phyloP scores from a whole-genome alignment of 2,888 invertebrate species.

The Margaritifera margaritifera region DNA sequence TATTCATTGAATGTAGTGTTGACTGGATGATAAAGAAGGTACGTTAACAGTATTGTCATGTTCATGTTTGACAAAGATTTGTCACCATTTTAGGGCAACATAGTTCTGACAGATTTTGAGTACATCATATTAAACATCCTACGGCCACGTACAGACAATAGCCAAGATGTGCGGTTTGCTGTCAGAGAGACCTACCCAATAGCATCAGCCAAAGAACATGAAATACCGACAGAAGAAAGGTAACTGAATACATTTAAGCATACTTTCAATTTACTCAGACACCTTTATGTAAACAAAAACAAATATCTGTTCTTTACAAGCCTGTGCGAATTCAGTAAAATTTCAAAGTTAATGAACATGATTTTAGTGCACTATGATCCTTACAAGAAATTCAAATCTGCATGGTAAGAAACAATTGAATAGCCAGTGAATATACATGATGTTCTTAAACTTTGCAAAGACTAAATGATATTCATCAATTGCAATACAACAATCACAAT shows the following conservation, averaged over 20 bases:
- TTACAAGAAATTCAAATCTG: too few species aligned
- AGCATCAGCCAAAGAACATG: slow-evolving; percentile 62
- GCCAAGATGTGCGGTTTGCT: slow-evolving; percentile 90
- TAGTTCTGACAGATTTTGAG: slow-evolving; percentile 92
- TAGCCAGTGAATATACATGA: too few species aligned
- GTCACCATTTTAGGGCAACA: slow-evolving; percentile 83
- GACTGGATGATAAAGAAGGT: too few species aligned
- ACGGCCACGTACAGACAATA: slow-evolving; percentile 86
- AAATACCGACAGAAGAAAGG: slow-evolving; percentile 60
- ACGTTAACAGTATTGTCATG: too few species aligned
- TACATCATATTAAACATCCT: slow-evolving; percentile 93
- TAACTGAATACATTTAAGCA: slow-evolving; percentile 23
- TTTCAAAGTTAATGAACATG: too few species aligned
- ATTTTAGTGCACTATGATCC: too few species aligned
- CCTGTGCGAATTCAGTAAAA: background rate
- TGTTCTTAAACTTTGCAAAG: too few species aligned
- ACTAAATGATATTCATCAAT: too few species aligned
- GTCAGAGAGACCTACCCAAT: slow-evolving; percentile 89
- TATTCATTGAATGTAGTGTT: too few species aligned
- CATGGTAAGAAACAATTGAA: too few species aligned
- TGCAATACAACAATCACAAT: too few species aligned
- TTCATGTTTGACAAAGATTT: too few species aligned
- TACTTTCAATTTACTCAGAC: background rate
- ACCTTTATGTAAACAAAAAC: background rate
- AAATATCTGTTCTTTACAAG: background rate